phyloP scores from a whole-genome alignment of 2,113 vertebrate species.

The Rutilus rutilus region DNA sequence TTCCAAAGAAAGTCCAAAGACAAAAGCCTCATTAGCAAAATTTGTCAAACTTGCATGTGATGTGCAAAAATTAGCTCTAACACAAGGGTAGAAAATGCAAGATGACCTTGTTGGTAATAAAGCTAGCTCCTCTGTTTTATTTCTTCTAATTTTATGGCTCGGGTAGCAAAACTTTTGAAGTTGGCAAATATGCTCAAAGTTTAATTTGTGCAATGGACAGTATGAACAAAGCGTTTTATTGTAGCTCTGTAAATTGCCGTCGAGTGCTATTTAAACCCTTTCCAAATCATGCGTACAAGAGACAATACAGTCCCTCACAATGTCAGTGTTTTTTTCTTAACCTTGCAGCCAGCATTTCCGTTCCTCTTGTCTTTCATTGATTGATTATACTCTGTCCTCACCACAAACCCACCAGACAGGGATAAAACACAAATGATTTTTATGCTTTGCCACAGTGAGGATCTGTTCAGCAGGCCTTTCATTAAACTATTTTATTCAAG shows the following conservation, averaged over 20 bases:
- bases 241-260: conserved; percentile 11
- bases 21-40: conserved; percentile 78
- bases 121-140: conserved; percentile 8
- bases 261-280: conserved; percentile 6
- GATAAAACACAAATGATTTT: conserved; percentile 30
- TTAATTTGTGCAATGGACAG: conserved; percentile 25
- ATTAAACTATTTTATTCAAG: conserved; percentile 19
- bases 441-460: background rate
- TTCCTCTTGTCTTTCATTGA: conserved; percentile 36
- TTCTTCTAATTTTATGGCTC: conserved; percentile 10
- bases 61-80: conserved; percentile 14
- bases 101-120: conserved; percentile 18
- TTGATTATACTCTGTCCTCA: conserved; percentile 34
- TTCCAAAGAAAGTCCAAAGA: conserved; percentile 61
- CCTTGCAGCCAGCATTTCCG: conserved; percentile 6
- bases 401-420: conserved; percentile 36
- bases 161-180: background rate
- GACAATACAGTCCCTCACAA: conserved; percentile 61
- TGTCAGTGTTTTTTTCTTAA: conserved; percentile 51
- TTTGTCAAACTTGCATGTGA: conserved; percentile 74
- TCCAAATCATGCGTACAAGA: conserved; percentile 4
- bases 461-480: background rate
- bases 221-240: background rate
- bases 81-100: background rate
- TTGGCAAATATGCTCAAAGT: background rate